phyloP scores from a whole-genome alignment of 2,888 invertebrate genomes.

The Macropis europaea region DNA sequence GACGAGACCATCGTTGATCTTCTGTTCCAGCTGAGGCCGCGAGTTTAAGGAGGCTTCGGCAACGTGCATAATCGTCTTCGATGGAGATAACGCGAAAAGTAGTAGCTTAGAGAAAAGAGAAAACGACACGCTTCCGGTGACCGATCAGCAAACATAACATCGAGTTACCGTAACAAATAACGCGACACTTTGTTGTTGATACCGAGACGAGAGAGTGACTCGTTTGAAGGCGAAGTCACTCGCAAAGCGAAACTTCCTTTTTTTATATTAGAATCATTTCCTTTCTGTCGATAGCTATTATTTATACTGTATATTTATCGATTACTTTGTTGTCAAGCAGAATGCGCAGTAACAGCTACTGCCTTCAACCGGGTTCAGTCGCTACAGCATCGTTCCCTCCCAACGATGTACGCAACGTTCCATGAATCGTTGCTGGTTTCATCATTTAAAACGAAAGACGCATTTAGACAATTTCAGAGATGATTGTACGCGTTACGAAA shows the following conservation, averaged over 20 bases:
- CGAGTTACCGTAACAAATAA: neutral
- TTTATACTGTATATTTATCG: constrained; percentile 25
- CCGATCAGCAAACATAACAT: constrained; percentile 1
- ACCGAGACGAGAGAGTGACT: neutral
- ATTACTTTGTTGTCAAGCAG: constrained; percentile 19
- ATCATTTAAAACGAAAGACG: neutral
- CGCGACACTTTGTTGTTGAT: neutral
- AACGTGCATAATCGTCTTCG: neutral
- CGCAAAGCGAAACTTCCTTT: constrained; percentile 19
- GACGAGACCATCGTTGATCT: constrained; percentile 93
- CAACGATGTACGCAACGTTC: neutral
- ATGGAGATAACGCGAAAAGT: neutral
- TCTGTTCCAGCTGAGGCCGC: constrained; percentile 87
- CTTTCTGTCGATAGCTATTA: constrained; percentile 10
- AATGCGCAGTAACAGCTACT: neutral
- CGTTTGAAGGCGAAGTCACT: neutral
- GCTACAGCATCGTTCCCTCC: neutral
- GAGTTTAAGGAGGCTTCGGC: constrained; percentile 53
- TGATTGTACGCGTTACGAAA: neutral
- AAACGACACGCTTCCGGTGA: constrained; percentile 26
- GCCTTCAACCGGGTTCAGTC: neutral
- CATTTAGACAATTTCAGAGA: neutral
- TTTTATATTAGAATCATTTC: constrained; percentile 5
- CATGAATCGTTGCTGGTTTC: neutral
- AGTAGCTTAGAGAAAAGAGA: constrained; percentile 27